Evolutionary conservation across 1,140 invertebrate species (phyloP).

Genomic region (Choristoneura fumiferana): DNA sequence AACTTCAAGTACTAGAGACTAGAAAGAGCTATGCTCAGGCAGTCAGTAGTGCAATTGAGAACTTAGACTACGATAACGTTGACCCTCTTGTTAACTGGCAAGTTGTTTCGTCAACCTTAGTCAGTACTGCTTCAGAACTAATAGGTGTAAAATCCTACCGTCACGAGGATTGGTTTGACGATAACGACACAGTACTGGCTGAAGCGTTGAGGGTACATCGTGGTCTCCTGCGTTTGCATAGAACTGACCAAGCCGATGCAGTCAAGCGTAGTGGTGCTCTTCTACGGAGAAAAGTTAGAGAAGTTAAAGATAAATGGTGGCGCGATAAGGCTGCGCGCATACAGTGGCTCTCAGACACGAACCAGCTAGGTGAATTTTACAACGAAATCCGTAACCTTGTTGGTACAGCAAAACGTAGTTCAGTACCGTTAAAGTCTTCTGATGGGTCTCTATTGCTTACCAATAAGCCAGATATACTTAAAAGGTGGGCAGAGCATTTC

Average conservation of each 20-base stretch:
- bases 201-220: conserved; percentile 27
- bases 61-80: too few species aligned
- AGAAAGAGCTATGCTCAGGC: neutral
- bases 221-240: conserved; percentile 14
- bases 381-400: conserved; percentile 24
- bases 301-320: conserved; percentile 34
- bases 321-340: conserved; percentile 25
- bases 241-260: too few species aligned
- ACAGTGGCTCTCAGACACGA: conserved; percentile 31
- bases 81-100: too few species aligned
- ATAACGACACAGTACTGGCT: conserved; percentile 24
- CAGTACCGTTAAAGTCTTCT: conserved; percentile 16
- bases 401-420: neutral
- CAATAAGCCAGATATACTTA: conserved; percentile 18
- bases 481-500: conserved; percentile 20
- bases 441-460: conserved; percentile 6
- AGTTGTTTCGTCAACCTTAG: too few species aligned
- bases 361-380: conserved; percentile 34
- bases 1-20: neutral
- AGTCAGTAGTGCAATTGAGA: neutral
- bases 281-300: too few species aligned
- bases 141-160: conserved; percentile 20
- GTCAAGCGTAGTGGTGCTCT: conserved; percentile 30
- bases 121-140: conserved; percentile 18
- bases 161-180: conserved; percentile 35